Percentiles rank a stretch among this genome's conserved stretches.
phyloP scores from a whole-genome alignment of 2,888 invertebrate species.

The Pachliopta kotzebuea region DNA sequence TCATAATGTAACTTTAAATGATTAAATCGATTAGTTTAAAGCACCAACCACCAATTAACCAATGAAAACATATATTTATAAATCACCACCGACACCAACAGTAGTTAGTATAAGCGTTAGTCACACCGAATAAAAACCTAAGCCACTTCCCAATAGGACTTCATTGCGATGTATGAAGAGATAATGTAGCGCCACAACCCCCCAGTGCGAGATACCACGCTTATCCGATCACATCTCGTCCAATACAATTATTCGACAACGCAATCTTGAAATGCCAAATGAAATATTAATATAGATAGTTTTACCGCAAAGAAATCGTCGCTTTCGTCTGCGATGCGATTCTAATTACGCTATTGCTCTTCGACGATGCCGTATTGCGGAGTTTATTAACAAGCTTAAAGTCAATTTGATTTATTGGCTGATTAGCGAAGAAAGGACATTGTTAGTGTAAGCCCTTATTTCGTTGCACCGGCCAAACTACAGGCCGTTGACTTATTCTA shows the following conservation, averaged over 20 bases:
- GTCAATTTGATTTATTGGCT: conserved; percentile 57
- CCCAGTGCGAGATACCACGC: conserved; percentile 64
- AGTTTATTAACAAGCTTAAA: conserved; percentile 51
- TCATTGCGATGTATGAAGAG: conserved; percentile 33
- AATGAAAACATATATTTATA: conserved; percentile 1
- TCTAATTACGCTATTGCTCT: conserved; percentile 59
- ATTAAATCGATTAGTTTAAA: neutral
- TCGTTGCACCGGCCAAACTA: conserved; percentile 19
- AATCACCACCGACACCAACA: conserved; percentile 39
- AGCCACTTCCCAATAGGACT: conserved; percentile 47
- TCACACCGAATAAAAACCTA: conserved; percentile 44
- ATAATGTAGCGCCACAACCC: conserved; percentile 64
- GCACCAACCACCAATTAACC: conserved; percentile 1
- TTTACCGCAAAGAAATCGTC: conserved; percentile 65
- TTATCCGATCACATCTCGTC: conserved; percentile 72
- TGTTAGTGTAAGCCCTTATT: conserved; percentile 48
- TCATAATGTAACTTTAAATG: neutral
- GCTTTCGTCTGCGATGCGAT: conserved; percentile 63
- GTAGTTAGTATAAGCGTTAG: conserved; percentile 48
- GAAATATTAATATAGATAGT: conserved; percentile 57
- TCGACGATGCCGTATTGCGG: conserved; percentile 50
- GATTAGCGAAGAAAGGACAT: conserved; percentile 50
- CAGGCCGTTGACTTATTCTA: conserved; percentile 18
- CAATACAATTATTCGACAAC: conserved; percentile 48
- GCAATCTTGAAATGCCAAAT: conserved; percentile 56